Conservation (phyloP, 1,140 invertebrate species). For the Parapsyche elsis region DNA sequence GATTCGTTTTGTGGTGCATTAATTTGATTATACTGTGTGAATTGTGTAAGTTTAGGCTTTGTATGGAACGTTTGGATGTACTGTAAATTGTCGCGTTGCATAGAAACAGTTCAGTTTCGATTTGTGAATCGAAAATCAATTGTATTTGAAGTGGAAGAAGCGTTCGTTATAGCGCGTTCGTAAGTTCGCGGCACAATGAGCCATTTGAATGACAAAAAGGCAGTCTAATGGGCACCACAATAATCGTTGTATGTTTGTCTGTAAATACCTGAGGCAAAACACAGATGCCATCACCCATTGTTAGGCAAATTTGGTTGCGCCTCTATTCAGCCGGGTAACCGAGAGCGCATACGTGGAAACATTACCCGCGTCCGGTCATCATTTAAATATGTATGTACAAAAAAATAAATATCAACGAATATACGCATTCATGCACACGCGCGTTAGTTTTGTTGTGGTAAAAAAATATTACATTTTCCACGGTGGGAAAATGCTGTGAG, state of each 20-base stretch:
- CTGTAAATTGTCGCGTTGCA: neutral
- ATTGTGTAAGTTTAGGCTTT: too few relatives aligned
- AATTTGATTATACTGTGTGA: too few relatives aligned
- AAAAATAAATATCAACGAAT: neutral
- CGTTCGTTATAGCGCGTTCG: neutral
- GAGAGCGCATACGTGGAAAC: constrained; percentile 6
- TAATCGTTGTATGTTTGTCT: constrained; percentile 48
- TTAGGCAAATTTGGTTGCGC: constrained; percentile 43
- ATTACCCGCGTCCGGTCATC: neutral
- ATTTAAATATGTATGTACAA: neutral
- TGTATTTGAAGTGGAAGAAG: constrained; percentile 36
- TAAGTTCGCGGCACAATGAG: constrained; percentile 15
- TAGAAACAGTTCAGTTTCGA: constrained; percentile 66
- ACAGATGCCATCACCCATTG: constrained; percentile 45
- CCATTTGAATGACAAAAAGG: constrained; percentile 45
- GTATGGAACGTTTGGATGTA: neutral
- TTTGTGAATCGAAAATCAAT: constrained; percentile 70
- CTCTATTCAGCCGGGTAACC: constrained; percentile 31
- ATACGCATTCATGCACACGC: too few relatives aligned
- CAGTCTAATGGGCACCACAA: constrained; percentile 34
- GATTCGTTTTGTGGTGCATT: too few relatives aligned
- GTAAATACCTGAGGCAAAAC: constrained; percentile 44
- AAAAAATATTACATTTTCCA: neutral
- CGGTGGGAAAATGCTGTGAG: neutral
- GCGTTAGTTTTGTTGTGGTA: neutral